Conservation (phyloP, 2,888 invertebrate genomes). For the Parelbella ahira region DNA sequence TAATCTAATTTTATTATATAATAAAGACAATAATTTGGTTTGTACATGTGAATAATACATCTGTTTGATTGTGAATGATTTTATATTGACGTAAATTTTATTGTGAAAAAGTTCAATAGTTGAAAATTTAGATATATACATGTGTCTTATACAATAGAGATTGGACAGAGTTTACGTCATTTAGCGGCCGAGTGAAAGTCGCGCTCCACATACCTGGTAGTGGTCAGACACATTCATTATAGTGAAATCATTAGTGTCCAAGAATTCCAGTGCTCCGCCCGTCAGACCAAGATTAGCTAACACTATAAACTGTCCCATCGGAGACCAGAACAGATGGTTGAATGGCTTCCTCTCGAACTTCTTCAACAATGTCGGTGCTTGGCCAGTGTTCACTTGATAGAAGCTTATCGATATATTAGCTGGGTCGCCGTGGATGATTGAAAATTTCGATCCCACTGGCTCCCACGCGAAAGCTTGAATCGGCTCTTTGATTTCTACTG, state of each 20-base stretch:
- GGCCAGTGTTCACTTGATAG: constrained; percentile 92
- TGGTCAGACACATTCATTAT: constrained; percentile 97
- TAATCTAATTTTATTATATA: no score
- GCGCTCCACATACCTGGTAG: constrained; percentile 82
- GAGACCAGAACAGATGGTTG: constrained; percentile 97
- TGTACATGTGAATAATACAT: no score
- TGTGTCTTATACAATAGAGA: no score
- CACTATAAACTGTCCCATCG: constrained; percentile 96
- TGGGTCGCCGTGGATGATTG: constrained; percentile 96
- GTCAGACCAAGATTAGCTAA: constrained; percentile 92
- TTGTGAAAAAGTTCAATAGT: no score
- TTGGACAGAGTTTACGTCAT: no score
- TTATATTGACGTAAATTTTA: no score
- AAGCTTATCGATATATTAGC: constrained; percentile 93
- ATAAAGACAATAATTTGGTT: no score
- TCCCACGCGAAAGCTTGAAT: constrained; percentile 99
- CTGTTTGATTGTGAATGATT: no score
- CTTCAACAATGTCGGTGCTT: constrained; percentile 93
- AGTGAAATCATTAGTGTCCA: constrained; percentile 97
- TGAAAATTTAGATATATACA: no score
- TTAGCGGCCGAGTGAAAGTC: no score
- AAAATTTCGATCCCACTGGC: constrained; percentile 96
- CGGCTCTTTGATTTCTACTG: constrained; percentile 96
- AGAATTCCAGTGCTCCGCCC: constrained; percentile 95
- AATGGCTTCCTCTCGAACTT: constrained; percentile 93